Conservation (phyloP, 2,888 invertebrate species). For the Synergus gifuensis region DNA sequence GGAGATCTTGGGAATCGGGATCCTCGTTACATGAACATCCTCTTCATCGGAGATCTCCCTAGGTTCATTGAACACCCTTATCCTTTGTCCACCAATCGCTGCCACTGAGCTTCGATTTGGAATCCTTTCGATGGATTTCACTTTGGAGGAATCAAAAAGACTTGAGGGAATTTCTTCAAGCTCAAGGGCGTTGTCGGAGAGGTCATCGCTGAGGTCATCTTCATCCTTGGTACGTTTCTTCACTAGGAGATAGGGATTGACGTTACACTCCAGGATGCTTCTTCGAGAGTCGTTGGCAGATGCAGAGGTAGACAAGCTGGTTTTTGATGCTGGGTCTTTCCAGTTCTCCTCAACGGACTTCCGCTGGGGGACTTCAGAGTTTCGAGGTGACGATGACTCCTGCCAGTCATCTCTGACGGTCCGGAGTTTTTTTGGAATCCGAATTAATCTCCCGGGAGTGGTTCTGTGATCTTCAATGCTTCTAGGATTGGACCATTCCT, state of each 20-base stretch:
- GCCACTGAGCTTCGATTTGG: constrained; percentile 70
- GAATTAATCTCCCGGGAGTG: constrained; percentile 56
- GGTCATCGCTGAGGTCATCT: constrained; percentile 77
- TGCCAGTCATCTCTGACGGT: constrained; percentile 56
- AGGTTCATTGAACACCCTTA: constrained; percentile 82
- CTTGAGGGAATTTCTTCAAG: constrained; percentile 62
- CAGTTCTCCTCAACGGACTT: constrained; percentile 53
- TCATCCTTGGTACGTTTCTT: constrained; percentile 77
- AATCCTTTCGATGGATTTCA: constrained; percentile 75
- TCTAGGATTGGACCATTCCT: constrained; percentile 43
- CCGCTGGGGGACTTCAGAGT: constrained; percentile 12
- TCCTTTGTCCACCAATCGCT: constrained; percentile 85
- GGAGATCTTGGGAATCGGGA: constrained; percentile 78
- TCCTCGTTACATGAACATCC: constrained; percentile 61
- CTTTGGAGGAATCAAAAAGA: constrained; percentile 73
- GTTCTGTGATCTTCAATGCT: constrained; percentile 51
- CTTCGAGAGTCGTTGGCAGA: constrained; percentile 72
- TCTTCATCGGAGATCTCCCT: constrained; percentile 67
- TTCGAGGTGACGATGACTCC: constrained; percentile 43
- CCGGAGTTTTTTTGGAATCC: constrained; percentile 58
- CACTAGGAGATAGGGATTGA: constrained; percentile 91
- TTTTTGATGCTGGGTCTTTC: constrained; percentile 50
- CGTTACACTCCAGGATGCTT: constrained; percentile 90
- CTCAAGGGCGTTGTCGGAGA: constrained; percentile 75
- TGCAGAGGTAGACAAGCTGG: constrained; percentile 44